Conservation (phyloP, 2,888 invertebrate species). For the Ophraella communa region DNA sequence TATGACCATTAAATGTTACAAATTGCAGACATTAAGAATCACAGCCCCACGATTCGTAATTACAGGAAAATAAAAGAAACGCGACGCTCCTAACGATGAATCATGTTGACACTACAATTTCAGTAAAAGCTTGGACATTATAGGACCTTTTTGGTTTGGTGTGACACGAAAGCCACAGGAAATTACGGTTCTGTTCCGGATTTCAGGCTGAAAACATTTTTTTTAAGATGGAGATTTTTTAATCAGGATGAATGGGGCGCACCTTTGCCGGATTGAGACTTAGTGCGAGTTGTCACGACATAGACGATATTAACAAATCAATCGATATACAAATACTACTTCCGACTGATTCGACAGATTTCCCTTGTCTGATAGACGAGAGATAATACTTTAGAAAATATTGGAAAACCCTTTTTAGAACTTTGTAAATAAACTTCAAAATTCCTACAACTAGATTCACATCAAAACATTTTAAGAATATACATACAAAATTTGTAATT, state of each 20-base stretch:
- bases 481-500: no score
- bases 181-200: constrained; percentile 57
- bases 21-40: constrained; percentile 28
- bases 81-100: constrained; percentile 49
- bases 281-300: constrained; percentile 58
- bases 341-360: constrained; percentile 9
- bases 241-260: constrained; percentile 59
- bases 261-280: constrained; percentile 55
- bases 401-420: neutral
- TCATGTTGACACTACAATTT: constrained; percentile 57
- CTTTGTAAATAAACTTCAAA: neutral
- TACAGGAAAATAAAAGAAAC: constrained; percentile 37
- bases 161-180: constrained; percentile 57
- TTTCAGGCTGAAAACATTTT: constrained; percentile 53
- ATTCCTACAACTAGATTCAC: neutral
- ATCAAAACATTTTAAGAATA: no score
- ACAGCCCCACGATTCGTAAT: constrained; percentile 31
- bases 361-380: neutral
- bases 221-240: constrained; percentile 58
- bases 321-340: constrained; percentile 46
- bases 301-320: constrained; percentile 48
- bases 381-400: neutral
- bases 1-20: constrained; percentile 34
- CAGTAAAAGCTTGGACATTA: constrained; percentile 56
- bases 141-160: constrained; percentile 44